Percentiles rank a stretch among this genome's conserved stretches.
Evolutionary conservation across 2,797 vertebrate genomes (phyloP).

Genomic region (Carapus acus): DNA sequence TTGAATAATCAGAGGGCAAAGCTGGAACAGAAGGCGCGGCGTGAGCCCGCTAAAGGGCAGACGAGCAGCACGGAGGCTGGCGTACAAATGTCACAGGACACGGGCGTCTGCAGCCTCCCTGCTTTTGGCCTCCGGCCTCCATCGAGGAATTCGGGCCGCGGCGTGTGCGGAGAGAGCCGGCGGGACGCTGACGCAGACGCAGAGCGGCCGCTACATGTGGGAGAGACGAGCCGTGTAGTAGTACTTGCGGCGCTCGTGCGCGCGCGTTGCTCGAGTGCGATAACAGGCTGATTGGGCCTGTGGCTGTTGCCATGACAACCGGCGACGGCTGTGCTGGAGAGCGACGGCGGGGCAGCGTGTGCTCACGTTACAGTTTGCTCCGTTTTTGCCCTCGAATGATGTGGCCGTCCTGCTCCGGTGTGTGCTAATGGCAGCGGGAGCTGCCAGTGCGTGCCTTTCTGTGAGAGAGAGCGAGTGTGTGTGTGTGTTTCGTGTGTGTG

Average conservation of each 20-base stretch:
- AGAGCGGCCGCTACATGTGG: constrained; percentile 31
- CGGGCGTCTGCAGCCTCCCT: background rate
- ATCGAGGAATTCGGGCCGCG: constrained; percentile 17
- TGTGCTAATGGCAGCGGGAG: constrained; percentile 5
- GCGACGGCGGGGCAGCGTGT: constrained; percentile 33
- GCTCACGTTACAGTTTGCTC: constrained; percentile 6
- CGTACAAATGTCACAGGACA: background rate
- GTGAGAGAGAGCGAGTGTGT: too few relatives aligned
- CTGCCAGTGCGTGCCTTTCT: too few relatives aligned
- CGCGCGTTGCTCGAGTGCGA: constrained; percentile 40
- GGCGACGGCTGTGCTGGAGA: constrained; percentile 53
- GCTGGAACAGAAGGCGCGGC: background rate
- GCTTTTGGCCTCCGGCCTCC: too few relatives aligned
- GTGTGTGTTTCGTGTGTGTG: constrained; percentile 24
- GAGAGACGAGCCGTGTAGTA: constrained; percentile 31
- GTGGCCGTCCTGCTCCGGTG: background rate
- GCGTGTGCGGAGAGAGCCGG: constrained; percentile 27
- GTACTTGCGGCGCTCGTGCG: constrained; percentile 38
- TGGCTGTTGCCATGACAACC: constrained; percentile 76
- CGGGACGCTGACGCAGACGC: constrained; percentile 35
- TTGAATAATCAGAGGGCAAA: background rate
- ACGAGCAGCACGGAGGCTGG: background rate
- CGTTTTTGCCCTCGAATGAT: constrained; percentile 19
- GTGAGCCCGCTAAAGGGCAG: background rate
- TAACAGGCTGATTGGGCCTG: constrained; percentile 56